A percentile compares a stretch with the other conserved stretches of the same genome.
Evolutionary conservation across 2,888 invertebrate genomes (phyloP).

Genomic region (Leucozona laternaria): DNA sequence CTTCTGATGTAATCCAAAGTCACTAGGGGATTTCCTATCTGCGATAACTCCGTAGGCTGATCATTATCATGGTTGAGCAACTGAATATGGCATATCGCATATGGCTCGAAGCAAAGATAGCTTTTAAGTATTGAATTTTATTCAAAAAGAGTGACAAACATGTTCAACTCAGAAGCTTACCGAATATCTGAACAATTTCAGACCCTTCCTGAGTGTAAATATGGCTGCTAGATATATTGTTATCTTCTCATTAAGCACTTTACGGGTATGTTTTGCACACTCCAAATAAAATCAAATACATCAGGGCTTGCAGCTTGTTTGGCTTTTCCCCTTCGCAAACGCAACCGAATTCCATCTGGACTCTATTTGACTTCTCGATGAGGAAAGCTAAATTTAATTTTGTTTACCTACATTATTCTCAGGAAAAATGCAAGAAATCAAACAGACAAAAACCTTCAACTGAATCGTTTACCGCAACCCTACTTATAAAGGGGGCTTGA

Average conservation of each 20-base stretch:
- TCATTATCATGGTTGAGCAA: constrained; percentile 12
- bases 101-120: not conserved
- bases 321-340: constrained; percentile 1
- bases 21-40: not conserved
- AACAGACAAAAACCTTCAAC: constrained; percentile 16
- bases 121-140: not conserved
- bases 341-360: constrained; percentile 23
- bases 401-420: constrained; percentile 58
- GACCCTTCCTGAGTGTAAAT: not conserved
- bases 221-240: constrained; percentile 16
- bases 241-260: constrained; percentile 64
- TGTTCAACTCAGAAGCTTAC: not conserved
- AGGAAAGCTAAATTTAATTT: constrained; percentile 49
- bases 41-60: not conserved
- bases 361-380: constrained; percentile 17
- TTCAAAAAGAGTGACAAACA: not conserved
- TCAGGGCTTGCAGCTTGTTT: not conserved
- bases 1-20: constrained; percentile 37
- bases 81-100: constrained; percentile 1
- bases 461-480: constrained; percentile 43
- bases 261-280: constrained; percentile 58
- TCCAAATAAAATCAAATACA: constrained; percentile 22
- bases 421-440: constrained; percentile 26
- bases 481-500: constrained; percentile 32
- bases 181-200: not conserved